Conservation (phyloP, 2,113 vertebrate species). For the Fregetta grallaria region DNA sequence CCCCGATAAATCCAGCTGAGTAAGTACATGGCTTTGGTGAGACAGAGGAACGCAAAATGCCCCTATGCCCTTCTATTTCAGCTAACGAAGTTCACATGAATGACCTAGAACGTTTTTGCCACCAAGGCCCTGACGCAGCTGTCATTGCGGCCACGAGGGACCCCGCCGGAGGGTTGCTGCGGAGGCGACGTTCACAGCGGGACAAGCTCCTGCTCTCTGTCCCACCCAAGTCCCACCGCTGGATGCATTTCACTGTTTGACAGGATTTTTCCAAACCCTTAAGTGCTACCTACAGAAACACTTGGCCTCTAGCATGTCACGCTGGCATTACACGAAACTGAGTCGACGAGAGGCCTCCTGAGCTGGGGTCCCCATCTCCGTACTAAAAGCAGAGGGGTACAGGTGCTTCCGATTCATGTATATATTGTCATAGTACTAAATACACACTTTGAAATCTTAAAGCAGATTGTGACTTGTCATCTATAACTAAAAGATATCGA, state of each 20-base stretch:
- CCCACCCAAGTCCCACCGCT: not conserved
- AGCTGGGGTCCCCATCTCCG: not conserved
- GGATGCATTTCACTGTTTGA: not conserved
- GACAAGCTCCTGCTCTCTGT: not conserved
- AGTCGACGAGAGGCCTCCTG: not conserved
- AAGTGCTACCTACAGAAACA: not conserved
- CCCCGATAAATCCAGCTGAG: not conserved
- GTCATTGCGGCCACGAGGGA: not conserved
- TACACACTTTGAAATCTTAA: constrained; percentile 51
- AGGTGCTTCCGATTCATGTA: constrained; percentile 39
- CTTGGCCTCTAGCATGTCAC: not conserved
- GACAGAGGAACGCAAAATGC: not conserved
- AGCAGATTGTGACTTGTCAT: constrained; percentile 64
- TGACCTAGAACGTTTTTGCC: not conserved
- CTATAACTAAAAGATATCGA: constrained; percentile 64
- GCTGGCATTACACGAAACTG: not conserved
- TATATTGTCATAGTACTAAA: constrained; percentile 35
- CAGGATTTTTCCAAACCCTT: not conserved
- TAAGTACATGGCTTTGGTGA: not conserved
- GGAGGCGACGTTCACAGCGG: not conserved
- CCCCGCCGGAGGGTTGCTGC: fast-evolving
- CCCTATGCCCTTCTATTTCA: not conserved
- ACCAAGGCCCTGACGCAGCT: not conserved
- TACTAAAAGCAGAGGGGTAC: constrained; percentile 36
- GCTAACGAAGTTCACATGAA: not conserved